Evolutionary conservation across 2,113 vertebrate species (phyloP), one percentile per base, ranked within the genome.

Genomic region (Guaruba guarouba): DNA sequence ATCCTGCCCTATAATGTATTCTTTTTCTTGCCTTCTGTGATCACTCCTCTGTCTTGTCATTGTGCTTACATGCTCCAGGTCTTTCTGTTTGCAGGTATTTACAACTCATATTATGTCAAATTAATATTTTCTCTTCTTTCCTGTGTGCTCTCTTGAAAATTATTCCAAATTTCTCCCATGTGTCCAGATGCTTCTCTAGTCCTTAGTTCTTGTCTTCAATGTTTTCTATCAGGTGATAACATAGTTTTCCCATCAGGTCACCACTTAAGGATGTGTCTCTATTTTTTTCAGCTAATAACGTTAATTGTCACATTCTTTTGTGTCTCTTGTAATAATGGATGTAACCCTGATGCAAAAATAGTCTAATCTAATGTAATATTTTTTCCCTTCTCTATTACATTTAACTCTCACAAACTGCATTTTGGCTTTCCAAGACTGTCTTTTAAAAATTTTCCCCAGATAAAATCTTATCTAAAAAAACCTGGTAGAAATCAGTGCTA

Each of bases 351-450:
- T 22, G n/a, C 9, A 67, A 87, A 87, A 79, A 31, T 20, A 6
- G 33, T 51, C 20, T 8, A 9, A n/a, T 73, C 39, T 0, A 1
- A 35, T 28, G 2, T 28, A 6, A 17, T 23, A 2, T 3, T 37
- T 41, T 54, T 25, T 46, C 18, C 4, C 17, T n/a, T 6, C 18
- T 63, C 17, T 73, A 8, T 33, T 71, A 43, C 14, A 19, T 61
- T 46, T 64, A 71, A 70, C 20, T 57, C 14, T 11, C 43, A n/a
- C 33, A 59, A 59, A 59, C 57, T 59, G 33, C 33, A 35, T 59
- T 59, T 59, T 48, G 29, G 22, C 49, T 61, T 85, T 43, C 51
- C 8, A 62, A 54, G 59, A 41, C 6, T 41, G 18, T n/a, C 70
- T 71, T 90, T 39, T n/a, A 10, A 55, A 73, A 55, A 19, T 55